Base-by-base conservation (phyloP, 2,113 vertebrate species). In the Mugil cephalus region DNA sequence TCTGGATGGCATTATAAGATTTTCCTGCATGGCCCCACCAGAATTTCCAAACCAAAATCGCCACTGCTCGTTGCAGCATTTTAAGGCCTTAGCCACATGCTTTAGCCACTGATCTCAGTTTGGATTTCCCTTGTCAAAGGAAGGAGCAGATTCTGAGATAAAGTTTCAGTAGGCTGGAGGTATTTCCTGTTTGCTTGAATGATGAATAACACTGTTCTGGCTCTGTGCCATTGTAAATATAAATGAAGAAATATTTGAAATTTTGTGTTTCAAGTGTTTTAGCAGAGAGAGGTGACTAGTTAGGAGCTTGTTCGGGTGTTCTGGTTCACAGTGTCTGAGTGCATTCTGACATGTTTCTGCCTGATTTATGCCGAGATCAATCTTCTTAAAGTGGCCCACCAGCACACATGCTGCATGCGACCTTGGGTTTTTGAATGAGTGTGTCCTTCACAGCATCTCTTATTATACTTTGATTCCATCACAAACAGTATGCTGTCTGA, bases 171-270 rank as follows among this genome's bases (percentile, higher is more conserved):
- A 4, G 4, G 11, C 30, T 3, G 1, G 58, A 66, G 74, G 34
- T 63, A 65, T 82, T 89, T 91, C 82, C 87, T 83, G 74, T 86
- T 80, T 78, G 50, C 34, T 39, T 24, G 19, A 56, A 21, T 1
- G 50, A 55, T 64, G 52, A 70, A 52, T 48, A 61, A 47, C 38
- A 55, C 24, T 6, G 34, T 14, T 18, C 21, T 42, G 65, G 72
- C 35, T 59, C 13, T 45, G 35, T 55, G 69, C 65, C 70, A 58
- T 53, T 9, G 53, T 68, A 68, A 73, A 83, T 58, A 65, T 38
- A 48, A 72, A n/a, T 7, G 18, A 8, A 67, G 56, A 69, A 79
- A 86, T 82, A 60, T 75, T 82, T 80, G 50, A 53, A 47, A 62
- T 55, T n/a, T 63, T 18, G 53, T 51, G 65, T 51, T 82, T 76